phyloP scores from a whole-genome alignment of 1,140 invertebrate genomes.

The Trachymyrmex cornetzi region DNA sequence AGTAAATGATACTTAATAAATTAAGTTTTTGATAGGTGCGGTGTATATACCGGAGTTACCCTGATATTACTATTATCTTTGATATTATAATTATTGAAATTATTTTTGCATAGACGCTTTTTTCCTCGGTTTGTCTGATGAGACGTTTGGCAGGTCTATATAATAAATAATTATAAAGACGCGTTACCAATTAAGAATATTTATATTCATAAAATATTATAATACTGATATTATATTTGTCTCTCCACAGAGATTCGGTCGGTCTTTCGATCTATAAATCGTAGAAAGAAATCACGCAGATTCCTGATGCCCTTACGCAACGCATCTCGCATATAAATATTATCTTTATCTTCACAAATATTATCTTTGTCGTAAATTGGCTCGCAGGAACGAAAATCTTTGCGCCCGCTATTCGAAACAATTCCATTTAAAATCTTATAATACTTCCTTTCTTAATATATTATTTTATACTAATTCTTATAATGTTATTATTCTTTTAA shows the following conservation, averaged over 20 bases:
- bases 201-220: not conserved
- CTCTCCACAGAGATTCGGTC: not conserved
- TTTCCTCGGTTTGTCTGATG: not conserved
- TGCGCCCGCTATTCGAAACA: not conserved
- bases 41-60: no score
- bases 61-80: no score
- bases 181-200: not conserved
- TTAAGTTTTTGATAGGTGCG: no score
- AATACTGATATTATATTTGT: not conserved
- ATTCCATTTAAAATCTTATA: not conserved
- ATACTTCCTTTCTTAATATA: not conserved
- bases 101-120: not conserved
- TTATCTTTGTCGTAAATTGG: slow-evolving; percentile 47
- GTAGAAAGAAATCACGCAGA: not conserved
- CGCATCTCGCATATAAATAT: slow-evolving; percentile 31
- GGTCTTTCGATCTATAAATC: slow-evolving; percentile 6
- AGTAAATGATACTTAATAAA: no score
- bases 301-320: not conserved
- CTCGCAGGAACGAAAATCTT: slow-evolving; percentile 32
- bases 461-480: not conserved
- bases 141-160: not conserved
- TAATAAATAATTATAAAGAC: not conserved
- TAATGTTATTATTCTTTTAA: no score
- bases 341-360: slow-evolving; percentile 55
- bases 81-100: slow-evolving; percentile 13